Conservation (phyloP, 2,888 invertebrate genomes). For the Gymnosoma rotundatum region DNA sequence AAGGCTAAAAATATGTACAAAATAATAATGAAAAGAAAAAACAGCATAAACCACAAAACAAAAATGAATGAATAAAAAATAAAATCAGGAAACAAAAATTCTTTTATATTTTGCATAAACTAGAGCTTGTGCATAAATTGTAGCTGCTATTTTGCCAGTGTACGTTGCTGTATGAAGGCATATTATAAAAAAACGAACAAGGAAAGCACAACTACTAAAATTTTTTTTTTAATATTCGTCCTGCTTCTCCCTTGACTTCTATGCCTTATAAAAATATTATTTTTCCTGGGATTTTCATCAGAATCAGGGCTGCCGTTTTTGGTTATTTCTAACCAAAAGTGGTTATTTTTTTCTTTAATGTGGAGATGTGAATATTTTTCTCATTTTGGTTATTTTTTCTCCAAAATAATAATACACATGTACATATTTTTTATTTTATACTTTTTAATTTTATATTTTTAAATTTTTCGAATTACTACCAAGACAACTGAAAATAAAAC, state of each 20-base stretch:
- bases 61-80: conserved; percentile 15
- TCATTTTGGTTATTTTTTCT: no score
- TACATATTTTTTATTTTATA: no score
- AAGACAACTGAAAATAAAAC: no score
- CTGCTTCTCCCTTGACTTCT: conserved; percentile 28
- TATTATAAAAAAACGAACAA: background rate
- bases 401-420: no score
- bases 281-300: conserved; percentile 56
- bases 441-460: no score
- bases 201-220: conserved; percentile 17
- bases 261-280: conserved; percentile 65
- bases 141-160: background rate
- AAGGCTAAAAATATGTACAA: conserved; percentile 67
- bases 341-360: no score
- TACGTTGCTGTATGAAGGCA: conserved; percentile 26
- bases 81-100: conserved; percentile 36
- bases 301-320: no score
- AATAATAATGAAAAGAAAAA: conserved; percentile 49
- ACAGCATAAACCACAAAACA: conserved; percentile 29
- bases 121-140: conserved; percentile 57
- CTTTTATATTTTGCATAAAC: conserved; percentile 66
- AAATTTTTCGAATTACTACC: no score
- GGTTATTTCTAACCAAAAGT: no score
- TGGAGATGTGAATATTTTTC: no score
- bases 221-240: background rate